These are phyloP conservation scores for Aphaenogaster floridana DNA, from an alignment of 1,140 invertebrate species.

Conservation along the genomic window DNA sequence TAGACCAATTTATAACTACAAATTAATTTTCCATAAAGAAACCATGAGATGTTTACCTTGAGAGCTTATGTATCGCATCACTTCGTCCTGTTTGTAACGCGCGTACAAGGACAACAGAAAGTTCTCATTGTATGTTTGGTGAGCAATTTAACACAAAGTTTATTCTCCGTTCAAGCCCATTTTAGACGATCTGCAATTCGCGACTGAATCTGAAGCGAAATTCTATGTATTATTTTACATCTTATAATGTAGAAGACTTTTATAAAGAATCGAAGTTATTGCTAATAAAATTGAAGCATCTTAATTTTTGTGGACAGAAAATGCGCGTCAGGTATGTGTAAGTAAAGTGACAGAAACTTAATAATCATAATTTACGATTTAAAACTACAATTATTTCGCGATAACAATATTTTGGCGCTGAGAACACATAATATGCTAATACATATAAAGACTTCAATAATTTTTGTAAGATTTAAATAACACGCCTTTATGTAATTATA, in stretches of 20 bases:
- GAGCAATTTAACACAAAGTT: constrained; percentile 41
- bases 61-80: constrained; percentile 94
- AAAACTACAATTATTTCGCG: constrained; percentile 5
- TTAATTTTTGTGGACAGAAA: background rate
- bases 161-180: constrained; percentile 40
- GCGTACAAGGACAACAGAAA: constrained; percentile 96
- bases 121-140: constrained; percentile 86
- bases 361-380: constrained; percentile 19
- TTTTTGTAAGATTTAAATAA: background rate
- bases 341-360: background rate
- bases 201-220: background rate
- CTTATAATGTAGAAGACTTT: background rate
- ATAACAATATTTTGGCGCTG: background rate
- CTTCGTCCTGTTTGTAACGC: constrained; percentile 90
- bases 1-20: constrained; percentile 27
- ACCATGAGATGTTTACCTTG: constrained; percentile 89
- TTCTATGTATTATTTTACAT: constrained; percentile 26
- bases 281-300: background rate
- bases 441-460: constrained; percentile 2
- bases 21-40: constrained; percentile 10
- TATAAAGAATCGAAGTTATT: background rate
- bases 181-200: constrained; percentile 42
- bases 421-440: background rate
- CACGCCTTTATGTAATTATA: background rate
- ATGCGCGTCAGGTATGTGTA: background rate